Evolutionary conservation across 2,888 invertebrate genomes (phyloP).

Genomic region (Oeneis ivallda): DNA sequence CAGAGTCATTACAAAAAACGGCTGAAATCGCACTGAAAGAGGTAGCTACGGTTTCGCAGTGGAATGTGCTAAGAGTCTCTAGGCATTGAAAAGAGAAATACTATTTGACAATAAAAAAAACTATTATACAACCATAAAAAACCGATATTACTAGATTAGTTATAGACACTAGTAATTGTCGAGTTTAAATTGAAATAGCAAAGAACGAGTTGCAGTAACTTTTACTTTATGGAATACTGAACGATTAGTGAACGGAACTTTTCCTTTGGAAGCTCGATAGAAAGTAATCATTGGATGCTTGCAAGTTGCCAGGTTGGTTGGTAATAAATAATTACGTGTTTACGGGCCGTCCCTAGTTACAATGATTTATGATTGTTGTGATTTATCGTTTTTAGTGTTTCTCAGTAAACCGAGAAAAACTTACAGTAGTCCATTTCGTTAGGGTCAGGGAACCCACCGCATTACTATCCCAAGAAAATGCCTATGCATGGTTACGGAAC

Average conservation of each 20-base stretch:
- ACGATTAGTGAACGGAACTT: constrained; percentile 33
- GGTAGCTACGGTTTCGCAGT: too few relatives aligned
- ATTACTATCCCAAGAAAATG: too few relatives aligned
- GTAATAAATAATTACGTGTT: constrained; percentile 22
- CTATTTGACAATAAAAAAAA: constrained; percentile 1
- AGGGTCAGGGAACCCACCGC: too few relatives aligned
- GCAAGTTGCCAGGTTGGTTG: constrained; percentile 25
- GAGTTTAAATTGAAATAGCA: constrained; percentile 26
- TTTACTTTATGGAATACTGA: constrained; percentile 30
- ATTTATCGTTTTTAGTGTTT: neutral
- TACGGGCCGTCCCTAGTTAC: neutral
- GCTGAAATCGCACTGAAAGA: too few relatives aligned
- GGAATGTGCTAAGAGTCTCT: too few relatives aligned
- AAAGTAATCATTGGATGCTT: constrained; percentile 26
- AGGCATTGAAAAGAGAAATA: constrained; percentile 11
- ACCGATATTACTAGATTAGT: constrained; percentile 10
- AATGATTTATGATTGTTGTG: neutral
- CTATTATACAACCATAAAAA: constrained; percentile 9
- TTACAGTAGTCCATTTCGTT: too few relatives aligned
- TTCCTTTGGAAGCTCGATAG: constrained; percentile 24
- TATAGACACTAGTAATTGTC: constrained; percentile 5
- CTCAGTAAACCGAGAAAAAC: too few relatives aligned
- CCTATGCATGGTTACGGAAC: too few relatives aligned
- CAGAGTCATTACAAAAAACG: too few relatives aligned
- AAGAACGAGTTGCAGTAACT: constrained; percentile 26